These are phyloP conservation scores for Drosophila sechellia DNA, from an alignment of 1,140 invertebrate genomes.

Conservation along the genomic window DNA sequence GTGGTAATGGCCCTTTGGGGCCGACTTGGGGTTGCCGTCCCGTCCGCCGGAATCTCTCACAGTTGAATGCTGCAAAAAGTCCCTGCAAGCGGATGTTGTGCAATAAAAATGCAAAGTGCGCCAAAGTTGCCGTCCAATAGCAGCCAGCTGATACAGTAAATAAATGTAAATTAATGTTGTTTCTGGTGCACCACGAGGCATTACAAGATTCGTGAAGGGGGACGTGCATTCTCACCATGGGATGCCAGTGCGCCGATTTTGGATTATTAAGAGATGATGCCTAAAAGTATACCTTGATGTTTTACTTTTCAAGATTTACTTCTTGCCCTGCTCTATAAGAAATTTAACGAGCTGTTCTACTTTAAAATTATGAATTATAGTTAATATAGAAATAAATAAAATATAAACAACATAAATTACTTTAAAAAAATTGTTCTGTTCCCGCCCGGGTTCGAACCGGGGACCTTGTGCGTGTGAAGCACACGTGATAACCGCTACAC, in stretches of 20 bases:
- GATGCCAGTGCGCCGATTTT: too few relatives aligned
- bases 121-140: conserved; percentile 59
- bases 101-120: conserved; percentile 78
- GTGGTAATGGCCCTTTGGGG: conserved; percentile 55
- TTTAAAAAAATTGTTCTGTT: conserved; percentile 68
- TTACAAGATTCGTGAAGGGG: background rate
- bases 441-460: conserved; percentile 88
- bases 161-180: conserved; percentile 55
- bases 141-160: conserved; percentile 56
- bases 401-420: too few relatives aligned
- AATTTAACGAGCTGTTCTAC: too few relatives aligned
- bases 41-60: conserved; percentile 40
- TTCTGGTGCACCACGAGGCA: conserved; percentile 9
- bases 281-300: conserved; percentile 2
- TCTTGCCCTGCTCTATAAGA: too few relatives aligned
- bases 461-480: conserved; percentile 89
- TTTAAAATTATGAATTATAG: too few relatives aligned
- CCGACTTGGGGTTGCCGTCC: conserved; percentile 44
- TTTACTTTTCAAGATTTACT: too few relatives aligned
- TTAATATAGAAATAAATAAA: too few relatives aligned
- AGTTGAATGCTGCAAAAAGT: conserved; percentile 67
- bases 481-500: conserved; percentile 88
- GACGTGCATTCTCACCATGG: too few relatives aligned
- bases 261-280: background rate
- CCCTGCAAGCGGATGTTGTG: conserved; percentile 79